Conservation (phyloP, 1,140 invertebrate genomes). For the Drosophila elegans region DNA sequence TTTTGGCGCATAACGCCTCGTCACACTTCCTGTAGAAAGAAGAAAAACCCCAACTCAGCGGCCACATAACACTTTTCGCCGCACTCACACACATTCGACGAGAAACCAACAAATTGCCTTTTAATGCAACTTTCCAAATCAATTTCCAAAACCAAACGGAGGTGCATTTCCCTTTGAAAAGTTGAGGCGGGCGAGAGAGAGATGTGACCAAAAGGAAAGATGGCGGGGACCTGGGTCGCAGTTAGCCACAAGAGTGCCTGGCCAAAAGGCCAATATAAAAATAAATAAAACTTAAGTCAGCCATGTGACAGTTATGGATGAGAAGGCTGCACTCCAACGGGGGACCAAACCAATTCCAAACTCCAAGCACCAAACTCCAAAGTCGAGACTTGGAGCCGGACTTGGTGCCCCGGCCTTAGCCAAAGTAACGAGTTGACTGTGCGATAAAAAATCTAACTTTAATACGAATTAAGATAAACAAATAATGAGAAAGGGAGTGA, state of each 20-base stretch:
- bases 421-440: constrained; percentile 65
- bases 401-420: constrained; percentile 33
- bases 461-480: constrained; percentile 75
- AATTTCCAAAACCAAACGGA: constrained; percentile 58
- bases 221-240: constrained; percentile 15
- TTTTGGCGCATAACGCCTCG: constrained; percentile 23
- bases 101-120: constrained; percentile 74
- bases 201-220: background rate
- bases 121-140: constrained; percentile 83
- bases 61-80: constrained; percentile 38
- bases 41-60: constrained; percentile 35
- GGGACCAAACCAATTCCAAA: background rate
- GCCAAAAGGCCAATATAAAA: constrained; percentile 64
- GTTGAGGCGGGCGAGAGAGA: background rate
- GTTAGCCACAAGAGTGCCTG: constrained; percentile 33
- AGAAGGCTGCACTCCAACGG: constrained; percentile 35
- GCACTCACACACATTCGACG: constrained; percentile 14
- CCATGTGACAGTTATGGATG: constrained; percentile 77
- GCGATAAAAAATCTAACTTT: constrained; percentile 81
- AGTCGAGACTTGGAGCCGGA: constrained; percentile 13
- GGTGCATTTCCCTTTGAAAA: constrained; percentile 42
- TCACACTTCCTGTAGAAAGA: constrained; percentile 40
- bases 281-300: constrained; percentile 70
- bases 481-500: constrained; percentile 52
- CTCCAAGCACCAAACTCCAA: background rate